These are phyloP conservation scores for Phoxinus phoxinus DNA, from an alignment of 2,113 vertebrate genomes.

Conservation along the genomic window DNA sequence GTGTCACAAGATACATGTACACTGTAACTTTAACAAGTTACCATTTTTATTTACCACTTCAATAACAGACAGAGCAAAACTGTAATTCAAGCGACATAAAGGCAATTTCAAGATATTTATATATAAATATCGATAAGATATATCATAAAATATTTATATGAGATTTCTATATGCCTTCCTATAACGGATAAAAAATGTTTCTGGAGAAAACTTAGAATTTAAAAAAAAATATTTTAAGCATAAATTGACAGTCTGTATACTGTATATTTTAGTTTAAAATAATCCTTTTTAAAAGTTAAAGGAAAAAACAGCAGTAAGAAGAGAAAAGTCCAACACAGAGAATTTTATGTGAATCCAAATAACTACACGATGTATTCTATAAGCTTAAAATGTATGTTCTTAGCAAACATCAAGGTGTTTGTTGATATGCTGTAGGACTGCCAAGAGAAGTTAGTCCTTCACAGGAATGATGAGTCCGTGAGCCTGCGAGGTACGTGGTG, in stretches of 20 bases:
- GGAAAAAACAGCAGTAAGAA: background rate
- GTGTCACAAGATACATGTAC: background rate
- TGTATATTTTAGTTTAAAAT: background rate
- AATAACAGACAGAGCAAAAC: no score
- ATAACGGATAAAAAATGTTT: no score
- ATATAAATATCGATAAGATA: no score
- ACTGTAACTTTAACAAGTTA: background rate
- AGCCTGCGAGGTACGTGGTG: background rate
- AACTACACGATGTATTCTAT: background rate
- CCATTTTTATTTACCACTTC: background rate
- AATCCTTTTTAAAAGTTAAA: background rate
- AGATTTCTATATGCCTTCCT: no score
- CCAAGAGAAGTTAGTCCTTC: slow-evolving; percentile 22
- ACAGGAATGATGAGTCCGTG: slow-evolving; percentile 4
- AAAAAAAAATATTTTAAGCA: background rate
- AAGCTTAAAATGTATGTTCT: background rate
- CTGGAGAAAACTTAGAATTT: no score
- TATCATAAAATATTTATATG: no score
- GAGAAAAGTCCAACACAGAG: background rate
- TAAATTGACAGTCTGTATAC: background rate
- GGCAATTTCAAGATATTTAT: no score
- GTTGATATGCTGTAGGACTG: slow-evolving; percentile 29
- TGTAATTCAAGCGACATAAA: no score
- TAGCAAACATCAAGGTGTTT: slow-evolving; percentile 18
- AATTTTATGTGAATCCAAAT: background rate